A percentile compares a stretch with the other conserved stretches of the same genome.
Evolutionary conservation across 2,888 invertebrate genomes (phyloP).

Genomic region (Cheiracanthium punctorium): DNA sequence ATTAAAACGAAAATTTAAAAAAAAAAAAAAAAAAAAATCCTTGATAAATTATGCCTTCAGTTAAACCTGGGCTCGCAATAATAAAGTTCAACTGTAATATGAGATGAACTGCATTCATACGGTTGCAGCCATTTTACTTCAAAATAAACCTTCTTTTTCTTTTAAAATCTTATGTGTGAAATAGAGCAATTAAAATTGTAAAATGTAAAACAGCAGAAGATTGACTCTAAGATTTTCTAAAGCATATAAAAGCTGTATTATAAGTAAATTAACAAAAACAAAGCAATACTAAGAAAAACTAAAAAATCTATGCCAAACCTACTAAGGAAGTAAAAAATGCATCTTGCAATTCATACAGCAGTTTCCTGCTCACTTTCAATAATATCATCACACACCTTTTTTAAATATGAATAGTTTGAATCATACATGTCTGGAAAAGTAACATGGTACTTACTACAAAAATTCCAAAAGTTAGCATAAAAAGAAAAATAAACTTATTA

Average conservation of each 20-base stretch:
- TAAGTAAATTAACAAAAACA: not conserved
- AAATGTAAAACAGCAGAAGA: too few species aligned
- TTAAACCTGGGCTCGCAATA: too few species aligned
- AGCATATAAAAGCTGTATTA: not conserved
- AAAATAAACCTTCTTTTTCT: too few species aligned
- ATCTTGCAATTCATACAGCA: constrained; percentile 41
- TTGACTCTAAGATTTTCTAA: too few species aligned
- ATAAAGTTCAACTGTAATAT: too few species aligned
- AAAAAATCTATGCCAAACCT: constrained; percentile 21
- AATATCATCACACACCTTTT: constrained; percentile 55
- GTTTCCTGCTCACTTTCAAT: constrained; percentile 50
- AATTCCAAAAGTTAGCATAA: not conserved
- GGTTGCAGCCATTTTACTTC: too few species aligned
- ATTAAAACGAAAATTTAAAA: too few species aligned
- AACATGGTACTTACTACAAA: constrained; percentile 59
- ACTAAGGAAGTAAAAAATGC: constrained; percentile 12
- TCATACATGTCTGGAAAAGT: constrained; percentile 45
- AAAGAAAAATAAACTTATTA: not conserved
- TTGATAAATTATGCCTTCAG: too few species aligned
- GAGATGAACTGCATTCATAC: too few species aligned
- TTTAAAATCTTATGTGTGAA: too few species aligned
- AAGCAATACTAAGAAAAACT: constrained; percentile 16
- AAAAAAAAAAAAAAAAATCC: too few species aligned
- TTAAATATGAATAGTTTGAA: constrained; percentile 50
- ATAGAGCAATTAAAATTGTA: too few species aligned